Evolutionary conservation across 2,888 invertebrate genomes (phyloP), one percentile per base, ranked within the genome.

Genomic region (Bursaphelenchus okinawaensis): DNA sequence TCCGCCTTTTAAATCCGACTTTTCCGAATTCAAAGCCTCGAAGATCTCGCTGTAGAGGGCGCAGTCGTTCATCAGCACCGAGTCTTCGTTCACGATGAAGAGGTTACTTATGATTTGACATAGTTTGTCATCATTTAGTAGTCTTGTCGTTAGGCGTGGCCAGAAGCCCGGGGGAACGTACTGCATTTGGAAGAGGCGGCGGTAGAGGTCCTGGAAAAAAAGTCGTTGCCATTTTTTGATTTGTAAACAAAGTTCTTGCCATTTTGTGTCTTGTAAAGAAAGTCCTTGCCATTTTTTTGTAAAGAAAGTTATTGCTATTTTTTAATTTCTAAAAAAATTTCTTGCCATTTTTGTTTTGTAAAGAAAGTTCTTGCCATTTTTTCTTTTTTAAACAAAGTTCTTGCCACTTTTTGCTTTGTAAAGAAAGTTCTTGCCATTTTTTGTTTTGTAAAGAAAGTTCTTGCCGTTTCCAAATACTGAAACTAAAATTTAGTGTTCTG

Each of bases 151-250:
- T 23, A 98, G 87, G 0, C 96, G 87, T 0, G 95, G 91, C 95
- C 96, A 98, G 86, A 98, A 96, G 0, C 96, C 96, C 71, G 92
- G 90, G 0, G 98, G 98, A 83, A 96, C 92, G 85, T 98, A 98
- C 0, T 94, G 92, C 88, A 96, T 90, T 9, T 84, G 76, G 74
- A 85, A 86, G 27, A 86, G 78, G 8, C 86, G 78, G 27, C 84
- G 75, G 27, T 80, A 63, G 23, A 63, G 61, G 29, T 72, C 70
- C 62, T 71, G 66, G 56, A 68, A 52, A 26, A 64, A 55, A n/a
- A 26, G 16, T 12, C n/a, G 19, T 59, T 31, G 59, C 2, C 2
- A 20, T 52, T 28, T 57, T 57, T 54, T n/a, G n/a, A n/a, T n/a
- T 23, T 54, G 24, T 8, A 26, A 56, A 23, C 7, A 27, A 56